Evolutionary conservation across 2,113 vertebrate genomes (phyloP).

Genomic region (Mola mola): DNA sequence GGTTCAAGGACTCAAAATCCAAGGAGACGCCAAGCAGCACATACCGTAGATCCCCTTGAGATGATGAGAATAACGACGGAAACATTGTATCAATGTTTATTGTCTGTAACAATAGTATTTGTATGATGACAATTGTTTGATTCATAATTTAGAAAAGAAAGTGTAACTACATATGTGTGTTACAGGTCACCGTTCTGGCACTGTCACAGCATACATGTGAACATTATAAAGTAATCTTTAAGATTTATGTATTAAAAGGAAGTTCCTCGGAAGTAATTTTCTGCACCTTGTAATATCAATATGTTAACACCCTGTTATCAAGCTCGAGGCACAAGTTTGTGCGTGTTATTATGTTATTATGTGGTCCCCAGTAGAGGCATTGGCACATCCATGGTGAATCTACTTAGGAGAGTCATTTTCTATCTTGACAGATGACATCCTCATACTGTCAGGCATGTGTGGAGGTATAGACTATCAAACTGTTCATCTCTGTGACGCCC

Average conservation of each 20-base stretch:
- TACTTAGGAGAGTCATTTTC: no score
- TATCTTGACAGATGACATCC: no score
- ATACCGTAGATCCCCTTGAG: neutral
- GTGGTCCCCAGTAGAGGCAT: no score
- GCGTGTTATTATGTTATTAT: no score
- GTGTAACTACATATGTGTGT: neutral
- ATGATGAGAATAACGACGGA: neutral
- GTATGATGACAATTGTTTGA: no score
- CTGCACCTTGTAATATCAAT: no score
- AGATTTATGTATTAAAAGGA: conserved; percentile 1
- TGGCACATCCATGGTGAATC: no score
- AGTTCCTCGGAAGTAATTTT: neutral
- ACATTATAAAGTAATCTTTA: neutral
- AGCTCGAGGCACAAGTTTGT: no score
- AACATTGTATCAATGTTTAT: conserved; percentile 17
- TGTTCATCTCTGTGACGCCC: no score
- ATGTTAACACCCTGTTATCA: neutral
- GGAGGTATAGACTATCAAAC: no score
- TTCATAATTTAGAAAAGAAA: no score
- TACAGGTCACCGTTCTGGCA: neutral
- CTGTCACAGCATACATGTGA: neutral
- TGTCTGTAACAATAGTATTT: neutral
- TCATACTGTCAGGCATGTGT: no score
- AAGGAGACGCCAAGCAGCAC: conserved; percentile 19
- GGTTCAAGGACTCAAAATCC: conserved; percentile 60